Base-by-base conservation (phyloP, 2,888 invertebrate species). In the Hemicrepidius hirtus region DNA sequence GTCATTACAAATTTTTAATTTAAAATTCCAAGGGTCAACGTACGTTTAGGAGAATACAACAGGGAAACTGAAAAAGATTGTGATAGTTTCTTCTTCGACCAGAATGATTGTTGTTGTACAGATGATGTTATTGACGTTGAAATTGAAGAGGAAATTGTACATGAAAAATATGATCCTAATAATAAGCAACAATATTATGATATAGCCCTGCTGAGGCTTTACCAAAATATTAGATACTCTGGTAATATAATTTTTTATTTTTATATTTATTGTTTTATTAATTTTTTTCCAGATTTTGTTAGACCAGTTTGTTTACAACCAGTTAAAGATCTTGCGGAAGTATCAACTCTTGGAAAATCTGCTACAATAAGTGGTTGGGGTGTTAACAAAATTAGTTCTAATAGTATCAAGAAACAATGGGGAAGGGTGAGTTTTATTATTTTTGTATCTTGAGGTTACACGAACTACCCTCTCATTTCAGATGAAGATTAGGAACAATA, bases 141-240 rank as follows among this genome's bases (percentile, higher is more conserved):
- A 0, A 87, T 94, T 1, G 92, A 92, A 76, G 87, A 90, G 73
- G 84, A 87, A 44, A 92, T 93, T 41, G 87, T 90, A 0, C 94
- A 95, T 82, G 91, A 92, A 73, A 79, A 84, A 0, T 95, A 94
- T 80, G 82, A 86, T 49, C 90, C 93, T 0, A 80, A 78, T 0
- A 89, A 91, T 59, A 82, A 79, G 0, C 89, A 92, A 79, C 92
- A 93, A 78, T 86, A 87, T 32, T 87, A 94, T 81, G 95, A 95
- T 81, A 93, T 95, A 46, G 95, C 93, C 0, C 85, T 95, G 12
- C 80, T 95, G 37, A 88, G 94, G 60, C 86, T 95, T 10, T 78
- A 86, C 0, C 82, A 82, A 0, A 85, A 88, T 24, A 90, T 92
- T 0, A 75, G 80, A 3, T 91, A 87, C 79, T 90, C 89, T 63